A percentile compares a stretch with the other conserved stretches of the same genome.
Evolutionary conservation across 2,888 invertebrate species (phyloP).

Genomic region (Ornithoptera priamus): DNA sequence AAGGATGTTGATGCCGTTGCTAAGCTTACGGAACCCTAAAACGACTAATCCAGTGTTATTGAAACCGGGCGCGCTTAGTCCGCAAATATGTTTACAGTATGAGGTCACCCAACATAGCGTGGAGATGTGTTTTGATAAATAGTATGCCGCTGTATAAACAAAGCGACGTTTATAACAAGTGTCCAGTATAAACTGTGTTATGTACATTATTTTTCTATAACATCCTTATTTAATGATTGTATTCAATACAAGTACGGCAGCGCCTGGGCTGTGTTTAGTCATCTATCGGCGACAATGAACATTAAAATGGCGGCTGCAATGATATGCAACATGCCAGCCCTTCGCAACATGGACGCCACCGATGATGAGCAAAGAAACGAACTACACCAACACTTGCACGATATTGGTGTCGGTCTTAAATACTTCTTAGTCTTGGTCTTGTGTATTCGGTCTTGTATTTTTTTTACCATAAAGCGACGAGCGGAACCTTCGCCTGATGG

Average conservation of each 20-base stretch:
- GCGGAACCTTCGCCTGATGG: too few relatives aligned
- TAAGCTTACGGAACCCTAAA: conserved; percentile 18
- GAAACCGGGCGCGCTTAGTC: conserved; percentile 34
- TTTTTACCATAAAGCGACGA: too few relatives aligned
- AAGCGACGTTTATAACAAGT: conserved; percentile 42
- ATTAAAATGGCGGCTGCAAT: too few relatives aligned
- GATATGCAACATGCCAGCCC: too few relatives aligned
- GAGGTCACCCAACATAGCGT: conserved; percentile 55
- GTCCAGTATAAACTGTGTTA: conserved; percentile 53
- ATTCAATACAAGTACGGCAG: conserved; percentile 2
- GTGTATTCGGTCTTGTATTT: too few relatives aligned
- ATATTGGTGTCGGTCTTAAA: too few relatives aligned
- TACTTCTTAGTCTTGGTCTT: too few relatives aligned
- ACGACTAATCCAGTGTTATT: conserved; percentile 41
- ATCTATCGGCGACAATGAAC: not conserved
- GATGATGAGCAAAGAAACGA: too few relatives aligned
- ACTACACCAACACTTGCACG: too few relatives aligned
- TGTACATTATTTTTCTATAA: conserved; percentile 44
- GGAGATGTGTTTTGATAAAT: conserved; percentile 66
- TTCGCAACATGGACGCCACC: too few relatives aligned
- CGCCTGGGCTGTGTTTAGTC: conserved; percentile 6
- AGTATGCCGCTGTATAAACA: conserved; percentile 59
- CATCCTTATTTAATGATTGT: conserved; percentile 32
- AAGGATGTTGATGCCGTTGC: too few relatives aligned
- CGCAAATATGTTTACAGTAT: conserved; percentile 61